phyloP scores from a whole-genome alignment of 2,113 vertebrate genomes.

The Syrmaticus mikado region DNA sequence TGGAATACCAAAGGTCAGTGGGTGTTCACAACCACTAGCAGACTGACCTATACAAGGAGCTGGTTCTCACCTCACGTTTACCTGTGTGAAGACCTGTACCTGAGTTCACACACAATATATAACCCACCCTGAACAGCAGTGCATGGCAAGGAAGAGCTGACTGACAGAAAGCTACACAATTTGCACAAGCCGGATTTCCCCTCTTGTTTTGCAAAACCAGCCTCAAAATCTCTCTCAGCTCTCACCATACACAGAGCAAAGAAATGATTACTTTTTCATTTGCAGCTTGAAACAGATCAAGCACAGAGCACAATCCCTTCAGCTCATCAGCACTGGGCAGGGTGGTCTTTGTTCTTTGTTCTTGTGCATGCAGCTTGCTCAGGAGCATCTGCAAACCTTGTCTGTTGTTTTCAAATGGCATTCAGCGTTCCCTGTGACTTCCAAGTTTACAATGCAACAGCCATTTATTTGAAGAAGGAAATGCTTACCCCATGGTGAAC shows the following conservation, averaged over 20 bases:
- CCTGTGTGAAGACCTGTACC: neutral
- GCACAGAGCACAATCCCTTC: neutral
- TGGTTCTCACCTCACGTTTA: neutral
- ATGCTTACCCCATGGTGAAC: constrained; percentile 92
- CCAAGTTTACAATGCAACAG: neutral
- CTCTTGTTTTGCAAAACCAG: neutral
- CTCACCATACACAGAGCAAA: neutral
- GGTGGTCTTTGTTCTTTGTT: no score
- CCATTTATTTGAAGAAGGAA: neutral
- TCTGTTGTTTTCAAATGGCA: neutral
- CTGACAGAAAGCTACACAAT: neutral
- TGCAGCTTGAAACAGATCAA: neutral
- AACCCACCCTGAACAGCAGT: neutral
- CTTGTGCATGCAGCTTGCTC: neutral
- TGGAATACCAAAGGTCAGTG: neutral
- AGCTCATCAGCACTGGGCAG: neutral
- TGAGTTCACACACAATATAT: neutral
- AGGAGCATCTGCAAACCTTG: neutral
- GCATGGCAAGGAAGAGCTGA: neutral
- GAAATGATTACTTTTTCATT: neutral
- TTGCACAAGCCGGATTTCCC: neutral
- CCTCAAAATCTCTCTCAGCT: neutral
- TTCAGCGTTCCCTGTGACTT: neutral
- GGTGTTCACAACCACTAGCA: neutral
- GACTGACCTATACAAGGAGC: neutral